Conservation (phyloP, 1,140 invertebrate species). For the Diplogasteroides magnus region DNA sequence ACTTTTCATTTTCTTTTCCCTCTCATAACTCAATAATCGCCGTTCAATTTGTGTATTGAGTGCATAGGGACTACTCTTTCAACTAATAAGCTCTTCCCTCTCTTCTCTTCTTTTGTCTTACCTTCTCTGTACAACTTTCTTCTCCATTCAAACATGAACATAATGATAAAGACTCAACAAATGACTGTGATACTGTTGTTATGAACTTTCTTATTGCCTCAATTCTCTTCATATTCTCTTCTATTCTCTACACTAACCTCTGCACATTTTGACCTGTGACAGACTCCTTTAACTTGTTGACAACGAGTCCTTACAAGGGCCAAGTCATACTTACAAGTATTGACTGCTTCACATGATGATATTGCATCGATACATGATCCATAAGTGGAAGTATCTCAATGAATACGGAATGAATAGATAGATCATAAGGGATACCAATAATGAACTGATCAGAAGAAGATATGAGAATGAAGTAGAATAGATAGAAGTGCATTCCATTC, state of each 20-base stretch:
- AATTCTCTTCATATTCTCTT: no score
- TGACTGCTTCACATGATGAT: no score
- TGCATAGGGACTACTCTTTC: background rate
- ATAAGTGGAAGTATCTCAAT: background rate
- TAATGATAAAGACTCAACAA: background rate
- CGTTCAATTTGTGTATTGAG: background rate
- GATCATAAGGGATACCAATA: no score
- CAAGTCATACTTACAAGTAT: no score
- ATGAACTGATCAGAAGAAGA: no score
- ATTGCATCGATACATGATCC: background rate
- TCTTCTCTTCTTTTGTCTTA: background rate
- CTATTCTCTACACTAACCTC: no score
- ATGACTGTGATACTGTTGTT: background rate
- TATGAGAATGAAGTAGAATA: no score
- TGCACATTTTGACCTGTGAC: no score
- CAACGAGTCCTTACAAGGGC: no score
- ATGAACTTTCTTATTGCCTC: background rate
- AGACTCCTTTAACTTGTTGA: no score
- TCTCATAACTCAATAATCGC: background rate
- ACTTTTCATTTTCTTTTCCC: background rate
- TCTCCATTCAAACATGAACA: background rate
- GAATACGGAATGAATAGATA: background rate
- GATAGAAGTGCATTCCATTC: background rate
- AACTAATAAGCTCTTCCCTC: no score
- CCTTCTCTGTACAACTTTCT: background rate